Base-by-base conservation (phyloP, 2,113 vertebrate genomes). In the Diadophis punctatus region DNA sequence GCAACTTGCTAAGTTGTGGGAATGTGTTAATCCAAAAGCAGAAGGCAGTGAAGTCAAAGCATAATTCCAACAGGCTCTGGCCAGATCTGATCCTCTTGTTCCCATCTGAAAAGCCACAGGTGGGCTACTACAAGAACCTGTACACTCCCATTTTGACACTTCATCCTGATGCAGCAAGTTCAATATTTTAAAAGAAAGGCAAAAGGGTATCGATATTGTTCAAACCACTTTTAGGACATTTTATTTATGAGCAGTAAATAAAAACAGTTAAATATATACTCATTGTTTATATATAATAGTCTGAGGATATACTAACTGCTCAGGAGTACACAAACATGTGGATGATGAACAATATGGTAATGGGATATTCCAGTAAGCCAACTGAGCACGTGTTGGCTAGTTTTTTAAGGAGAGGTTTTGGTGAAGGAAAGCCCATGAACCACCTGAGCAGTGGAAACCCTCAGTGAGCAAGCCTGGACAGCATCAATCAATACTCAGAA, bases 181-280 rank as follows among this genome's bases (percentile, higher is more conserved):
- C 74, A 27, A 93, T 52, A 30, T 55, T 85, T 60, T 46, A 46
- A 23, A 43, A 48, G 46, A 39, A 74, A 34, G 46, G 93, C 90
- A 94, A 93, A 93, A 48, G 39, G 30, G 9, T 87, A 8, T 52
- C 16, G 91, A 18, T 0, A 2, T 91, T 91, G 85, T 85, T 88
- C 91, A 91, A 0, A 0, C 74, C 90, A 49, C 53, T 55, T 90
- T 95, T 93, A 90, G 89, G 91, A 93, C 43, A 56, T 91, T 93
- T 94, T 87, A 48, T 92, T 96, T 95, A 90, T 16, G 91, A 89
- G 49, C 1, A 91, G 27, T 7, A 49, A 87, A 86, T 48, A 86
- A 89, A 86, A 92, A 34, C 80, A 91, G 87, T 86, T 91, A 53
- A 94, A 51, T 4, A 4, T 2, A 0, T 14, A 10, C 23, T 3